A percentile compares a stretch with the other conserved stretches of the same genome.
Evolutionary conservation across 2,888 invertebrate genomes (phyloP).

Genomic region (Hyppa rectilinea): DNA sequence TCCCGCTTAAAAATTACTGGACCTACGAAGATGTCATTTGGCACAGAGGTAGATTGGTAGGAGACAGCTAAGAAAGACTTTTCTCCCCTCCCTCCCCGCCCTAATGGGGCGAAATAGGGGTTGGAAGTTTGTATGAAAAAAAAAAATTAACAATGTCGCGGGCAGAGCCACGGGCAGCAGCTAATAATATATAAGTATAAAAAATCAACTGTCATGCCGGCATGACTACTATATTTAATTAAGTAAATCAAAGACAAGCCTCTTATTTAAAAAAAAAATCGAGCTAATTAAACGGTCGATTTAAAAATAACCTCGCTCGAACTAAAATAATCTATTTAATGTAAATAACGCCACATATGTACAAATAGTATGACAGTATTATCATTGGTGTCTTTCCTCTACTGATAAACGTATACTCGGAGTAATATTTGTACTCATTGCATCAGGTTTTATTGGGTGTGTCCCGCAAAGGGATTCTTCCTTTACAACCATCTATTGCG

Average conservation of each 20-base stretch:
- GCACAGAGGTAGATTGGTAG: too few species aligned
- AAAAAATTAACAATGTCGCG: too few species aligned
- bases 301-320: slow-evolving; percentile 36
- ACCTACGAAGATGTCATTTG: too few species aligned
- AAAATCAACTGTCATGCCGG: background rate
- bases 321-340: slow-evolving; percentile 2
- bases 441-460: slow-evolving; percentile 27
- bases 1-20: too few species aligned
- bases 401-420: slow-evolving; percentile 34
- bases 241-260: too few species aligned
- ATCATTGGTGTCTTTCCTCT: slow-evolving; percentile 58
- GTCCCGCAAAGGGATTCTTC: background rate
- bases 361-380: slow-evolving; percentile 42
- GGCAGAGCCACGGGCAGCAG: too few species aligned
- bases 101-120: too few species aligned
- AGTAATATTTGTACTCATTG: slow-evolving; percentile 37
- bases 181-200: background rate
- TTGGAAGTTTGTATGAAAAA: too few species aligned
- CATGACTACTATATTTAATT: background rate
- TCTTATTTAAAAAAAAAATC: slow-evolving; percentile 7
- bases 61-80: too few species aligned
- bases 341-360: slow-evolving; percentile 32
- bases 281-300: slow-evolving; percentile 2
- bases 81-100: too few species aligned
- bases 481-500: too few species aligned